Conservation (phyloP, 2,113 vertebrate genomes). For the Chelonoidis abingdonii region DNA sequence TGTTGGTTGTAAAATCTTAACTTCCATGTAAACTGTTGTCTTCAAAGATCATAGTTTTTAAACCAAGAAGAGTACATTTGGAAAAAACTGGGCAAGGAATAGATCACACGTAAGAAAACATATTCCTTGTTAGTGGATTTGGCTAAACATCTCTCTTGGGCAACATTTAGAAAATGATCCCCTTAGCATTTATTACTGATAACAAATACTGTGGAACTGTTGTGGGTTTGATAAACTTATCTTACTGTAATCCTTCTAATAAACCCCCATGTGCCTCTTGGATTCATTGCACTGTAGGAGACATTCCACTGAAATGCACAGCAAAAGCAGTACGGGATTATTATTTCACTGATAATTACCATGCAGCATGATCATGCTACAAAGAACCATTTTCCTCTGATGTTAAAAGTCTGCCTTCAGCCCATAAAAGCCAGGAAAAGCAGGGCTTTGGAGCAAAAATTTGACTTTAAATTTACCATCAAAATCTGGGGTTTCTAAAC, state of each 20-base stretch:
- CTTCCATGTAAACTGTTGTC: neutral
- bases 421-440: neutral
- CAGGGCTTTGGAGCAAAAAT: neutral
- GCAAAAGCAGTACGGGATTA: neutral
- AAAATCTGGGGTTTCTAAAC: too few species aligned
- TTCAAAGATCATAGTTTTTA: neutral
- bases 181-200: conserved; percentile 41
- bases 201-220: conserved; percentile 40
- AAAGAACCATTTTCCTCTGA: neutral
- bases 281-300: neutral
- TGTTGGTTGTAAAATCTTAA: conserved; percentile 59
- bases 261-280: conserved; percentile 28
- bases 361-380: neutral
- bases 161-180: conserved; percentile 39
- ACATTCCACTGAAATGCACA: neutral
- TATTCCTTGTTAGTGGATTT: conserved; percentile 4
- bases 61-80: neutral
- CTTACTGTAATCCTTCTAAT: conserved; percentile 45
- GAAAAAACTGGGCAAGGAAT: neutral
- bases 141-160: conserved; percentile 23
- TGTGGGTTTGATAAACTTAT: conserved; percentile 48
- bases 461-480: neutral
- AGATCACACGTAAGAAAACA: neutral
- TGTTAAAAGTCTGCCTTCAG: neutral
- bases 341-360: neutral